Percentiles rank a stretch among this genome's conserved stretches.
Evolutionary conservation across 2,888 invertebrate species (phyloP).

Genomic region (Dryococelus australis): DNA sequence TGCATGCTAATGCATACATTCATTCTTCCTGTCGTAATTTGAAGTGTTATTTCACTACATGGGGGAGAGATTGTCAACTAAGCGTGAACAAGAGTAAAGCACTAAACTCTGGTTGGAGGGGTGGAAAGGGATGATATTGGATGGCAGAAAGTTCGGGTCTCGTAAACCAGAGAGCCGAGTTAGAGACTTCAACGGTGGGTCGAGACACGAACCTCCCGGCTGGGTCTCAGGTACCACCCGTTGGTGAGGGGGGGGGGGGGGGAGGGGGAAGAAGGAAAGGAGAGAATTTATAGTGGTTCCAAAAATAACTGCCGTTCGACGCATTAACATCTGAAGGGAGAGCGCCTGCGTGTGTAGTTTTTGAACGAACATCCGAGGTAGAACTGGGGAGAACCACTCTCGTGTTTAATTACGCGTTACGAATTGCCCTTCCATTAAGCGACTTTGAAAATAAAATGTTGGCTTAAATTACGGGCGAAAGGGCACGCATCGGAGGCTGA

Average conservation of each 20-base stretch:
- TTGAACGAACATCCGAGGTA: neutral
- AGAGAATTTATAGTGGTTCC: neutral
- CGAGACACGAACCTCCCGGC: neutral
- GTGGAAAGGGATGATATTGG: neutral
- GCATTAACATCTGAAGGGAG: neutral
- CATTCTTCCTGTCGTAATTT: neutral
- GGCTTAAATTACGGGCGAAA: neutral
- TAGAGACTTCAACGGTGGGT: neutral
- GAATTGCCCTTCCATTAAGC: constrained; percentile 22
- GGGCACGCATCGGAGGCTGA: neutral
- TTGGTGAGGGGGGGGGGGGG: too few species aligned
- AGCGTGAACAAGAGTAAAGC: neutral
- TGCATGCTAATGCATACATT: neutral
- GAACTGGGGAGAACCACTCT: neutral
- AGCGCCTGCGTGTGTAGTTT: neutral
- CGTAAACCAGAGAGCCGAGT: neutral
- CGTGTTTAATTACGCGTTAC: constrained; percentile 33
- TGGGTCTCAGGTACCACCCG: neutral
- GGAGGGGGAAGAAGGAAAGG: neutral
- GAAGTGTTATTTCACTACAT: neutral
- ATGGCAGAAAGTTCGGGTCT: neutral
- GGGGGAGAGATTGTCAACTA: neutral
- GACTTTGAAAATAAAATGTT: constrained; percentile 1
- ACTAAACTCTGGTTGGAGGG: neutral
- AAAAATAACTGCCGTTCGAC: neutral